Percentiles rank a stretch among this genome's conserved stretches.
Conservation (phyloP, 1,140 invertebrate genomes). For the Zophobas morio region DNA sequence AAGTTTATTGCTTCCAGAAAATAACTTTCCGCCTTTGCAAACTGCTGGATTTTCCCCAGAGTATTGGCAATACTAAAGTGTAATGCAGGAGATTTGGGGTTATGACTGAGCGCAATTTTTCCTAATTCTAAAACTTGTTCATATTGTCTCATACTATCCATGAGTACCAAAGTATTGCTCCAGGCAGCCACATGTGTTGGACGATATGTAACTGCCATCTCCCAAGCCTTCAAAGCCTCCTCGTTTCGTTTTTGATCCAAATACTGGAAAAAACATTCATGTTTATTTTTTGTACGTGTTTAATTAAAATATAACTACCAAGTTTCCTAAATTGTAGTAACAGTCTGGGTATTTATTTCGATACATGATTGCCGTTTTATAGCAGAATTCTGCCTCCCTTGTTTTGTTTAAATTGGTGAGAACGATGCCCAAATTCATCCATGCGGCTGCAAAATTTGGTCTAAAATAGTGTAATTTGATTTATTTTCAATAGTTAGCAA, state of each 20-base stretch:
- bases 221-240: conserved; percentile 80
- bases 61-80: conserved; percentile 92
- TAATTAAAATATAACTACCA: conserved; percentile 73
- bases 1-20: conserved; percentile 83
- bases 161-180: conserved; percentile 91
- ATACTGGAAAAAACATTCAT: conserved; percentile 69
- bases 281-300: conserved; percentile 1
- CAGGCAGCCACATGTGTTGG: conserved; percentile 87
- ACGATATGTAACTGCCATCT: conserved; percentile 83
- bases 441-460: conserved; percentile 92
- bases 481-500: conserved; percentile 49
- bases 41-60: conserved; percentile 85
- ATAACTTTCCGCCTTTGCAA: conserved; percentile 83
- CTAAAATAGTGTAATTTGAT: conserved; percentile 67
- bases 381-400: conserved; percentile 83
- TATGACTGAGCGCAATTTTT: conserved; percentile 75
- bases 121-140: conserved; percentile 80
- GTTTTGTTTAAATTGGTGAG: conserved; percentile 82
- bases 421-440: conserved; percentile 98
- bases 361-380: conserved; percentile 82
- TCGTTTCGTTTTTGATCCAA: conserved; percentile 71
- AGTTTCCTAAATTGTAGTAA: conserved; percentile 94
- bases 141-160: conserved; percentile 85
- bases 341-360: conserved; percentile 91
- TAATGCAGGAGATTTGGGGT: conserved; percentile 82